Conservation (phyloP, 1,140 invertebrate genomes). For the Trichonephila clavipes region DNA sequence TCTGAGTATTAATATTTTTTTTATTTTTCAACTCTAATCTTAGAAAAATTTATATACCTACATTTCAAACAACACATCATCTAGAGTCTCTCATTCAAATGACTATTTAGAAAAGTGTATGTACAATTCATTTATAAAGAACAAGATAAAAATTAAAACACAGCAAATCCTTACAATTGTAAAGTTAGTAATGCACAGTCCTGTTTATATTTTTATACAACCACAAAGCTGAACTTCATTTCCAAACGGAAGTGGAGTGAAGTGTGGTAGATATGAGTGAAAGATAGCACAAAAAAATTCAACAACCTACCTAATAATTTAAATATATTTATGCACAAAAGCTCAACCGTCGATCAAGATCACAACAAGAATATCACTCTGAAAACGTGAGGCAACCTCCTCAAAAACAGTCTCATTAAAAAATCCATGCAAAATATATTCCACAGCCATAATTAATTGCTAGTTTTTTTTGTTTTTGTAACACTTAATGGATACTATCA, state of each 20-base stretch:
- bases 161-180: conserved; percentile 65
- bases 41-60: conserved; percentile 60
- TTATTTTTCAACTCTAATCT: conserved; percentile 52
- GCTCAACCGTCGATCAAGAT: conserved; percentile 71
- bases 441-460: conserved; percentile 56
- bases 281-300: conserved; percentile 69
- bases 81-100: conserved; percentile 54
- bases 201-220: conserved; percentile 65
- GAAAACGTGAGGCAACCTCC: conserved; percentile 57
- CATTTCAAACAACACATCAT: conserved; percentile 56
- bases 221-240: conserved; percentile 42
- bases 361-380: conserved; percentile 75
- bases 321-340: conserved; percentile 76
- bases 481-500: conserved; percentile 56
- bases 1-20: conserved; percentile 38
- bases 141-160: conserved; percentile 77
- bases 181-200: conserved; percentile 76
- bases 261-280: conserved; percentile 70
- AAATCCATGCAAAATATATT: conserved; percentile 75
- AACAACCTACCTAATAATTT: conserved; percentile 72
- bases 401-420: conserved; percentile 71
- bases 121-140: conserved; percentile 73
- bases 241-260: conserved; percentile 49
- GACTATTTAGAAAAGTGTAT: conserved; percentile 73
- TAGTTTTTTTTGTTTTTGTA: conserved; percentile 29